phyloP scores from a whole-genome alignment of 2,888 invertebrate species.

The Ceramica pisi region DNA sequence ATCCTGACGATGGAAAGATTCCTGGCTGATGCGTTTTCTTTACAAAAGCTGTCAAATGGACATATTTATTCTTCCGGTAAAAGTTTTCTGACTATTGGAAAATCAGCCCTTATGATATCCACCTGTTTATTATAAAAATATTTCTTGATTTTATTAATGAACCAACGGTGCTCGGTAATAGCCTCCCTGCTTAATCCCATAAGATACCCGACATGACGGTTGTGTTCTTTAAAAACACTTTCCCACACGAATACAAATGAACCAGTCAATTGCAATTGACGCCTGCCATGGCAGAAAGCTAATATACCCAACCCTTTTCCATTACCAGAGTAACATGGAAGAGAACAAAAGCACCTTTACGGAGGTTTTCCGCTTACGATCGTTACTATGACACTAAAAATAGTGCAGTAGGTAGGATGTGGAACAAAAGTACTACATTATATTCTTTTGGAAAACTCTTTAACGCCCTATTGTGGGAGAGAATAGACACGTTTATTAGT shows the following conservation, averaged over 20 bases:
- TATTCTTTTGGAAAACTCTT: constrained; percentile 42
- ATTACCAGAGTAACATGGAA: constrained; percentile 55
- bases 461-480: constrained; percentile 32
- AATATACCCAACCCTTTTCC: constrained; percentile 61
- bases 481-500: constrained; percentile 63
- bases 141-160: constrained; percentile 29
- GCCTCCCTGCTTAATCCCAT: constrained; percentile 7
- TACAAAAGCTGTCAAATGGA: too few relatives aligned
- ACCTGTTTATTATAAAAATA: neutral
- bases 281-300: constrained; percentile 53
- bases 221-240: constrained; percentile 48
- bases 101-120: too few relatives aligned
- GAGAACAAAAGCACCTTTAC: constrained; percentile 50
- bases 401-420: constrained; percentile 36
- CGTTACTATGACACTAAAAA: constrained; percentile 58
- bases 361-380: constrained; percentile 50
- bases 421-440: constrained; percentile 47
- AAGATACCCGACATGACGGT: constrained; percentile 18
- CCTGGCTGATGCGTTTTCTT: too few relatives aligned
- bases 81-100: too few relatives aligned
- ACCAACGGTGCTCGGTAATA: constrained; percentile 7
- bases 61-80: too few relatives aligned
- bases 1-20: too few relatives aligned
- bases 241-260: constrained; percentile 56
- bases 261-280: constrained; percentile 51